A percentile compares a stretch with the other conserved stretches of the same genome.
phyloP scores from a whole-genome alignment of 2,113 vertebrate species.

The Colaptes auratus region DNA sequence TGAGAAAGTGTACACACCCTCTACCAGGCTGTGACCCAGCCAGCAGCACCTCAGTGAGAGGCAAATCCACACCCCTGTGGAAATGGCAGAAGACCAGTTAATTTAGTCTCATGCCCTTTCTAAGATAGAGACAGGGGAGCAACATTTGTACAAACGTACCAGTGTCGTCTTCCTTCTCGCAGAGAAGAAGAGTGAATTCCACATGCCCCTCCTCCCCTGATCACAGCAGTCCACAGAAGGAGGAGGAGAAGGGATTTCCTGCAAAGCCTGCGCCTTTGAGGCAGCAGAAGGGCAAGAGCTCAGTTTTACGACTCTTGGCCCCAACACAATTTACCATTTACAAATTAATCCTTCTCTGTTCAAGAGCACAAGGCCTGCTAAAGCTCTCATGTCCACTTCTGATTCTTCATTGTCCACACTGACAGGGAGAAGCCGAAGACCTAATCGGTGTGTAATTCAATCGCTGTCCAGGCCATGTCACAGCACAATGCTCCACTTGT shows the following conservation, averaged over 20 bases:
- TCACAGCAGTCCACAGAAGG: neutral
- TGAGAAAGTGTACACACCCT: neutral
- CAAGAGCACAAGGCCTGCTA: constrained; percentile 64
- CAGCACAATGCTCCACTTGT: constrained; percentile 80
- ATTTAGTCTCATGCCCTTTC: neutral
- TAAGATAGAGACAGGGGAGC: neutral
- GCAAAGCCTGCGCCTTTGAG: constrained; percentile 55
- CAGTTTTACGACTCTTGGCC: constrained; percentile 66
- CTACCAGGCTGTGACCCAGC: neutral
- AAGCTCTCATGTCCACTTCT: constrained; percentile 68
- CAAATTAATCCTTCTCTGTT: constrained; percentile 65
- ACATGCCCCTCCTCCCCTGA: neutral
- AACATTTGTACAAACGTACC: neutral
- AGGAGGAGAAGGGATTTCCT: neutral
- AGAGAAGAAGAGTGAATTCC: neutral
- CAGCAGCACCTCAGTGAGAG: neutral
- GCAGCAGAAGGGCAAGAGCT: constrained; percentile 64
- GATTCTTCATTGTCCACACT: constrained; percentile 72
- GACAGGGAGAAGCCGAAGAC: constrained; percentile 58
- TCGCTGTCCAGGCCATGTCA: constrained; percentile 68
- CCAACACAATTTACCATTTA: constrained; percentile 70
- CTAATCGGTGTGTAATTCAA: constrained; percentile 79
- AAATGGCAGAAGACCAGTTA: neutral
- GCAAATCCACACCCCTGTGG: neutral
- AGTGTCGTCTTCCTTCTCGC: neutral